A percentile compares a stretch with the other conserved stretches of the same genome.
Conservation (phyloP, 2,888 invertebrate genomes). For the Alentia gelatinosa region DNA sequence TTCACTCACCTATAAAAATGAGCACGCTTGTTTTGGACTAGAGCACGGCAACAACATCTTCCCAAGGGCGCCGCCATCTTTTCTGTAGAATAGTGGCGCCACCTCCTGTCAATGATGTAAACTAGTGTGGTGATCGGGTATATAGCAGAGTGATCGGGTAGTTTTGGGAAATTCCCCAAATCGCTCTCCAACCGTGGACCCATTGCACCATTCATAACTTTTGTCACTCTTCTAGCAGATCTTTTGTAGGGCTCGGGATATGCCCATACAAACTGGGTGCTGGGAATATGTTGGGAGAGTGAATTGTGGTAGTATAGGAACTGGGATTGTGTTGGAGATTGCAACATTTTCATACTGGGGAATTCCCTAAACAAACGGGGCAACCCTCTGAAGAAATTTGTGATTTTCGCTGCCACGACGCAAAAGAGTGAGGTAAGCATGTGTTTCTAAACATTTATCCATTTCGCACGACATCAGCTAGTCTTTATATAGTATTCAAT, state of each 20-base stretch:
- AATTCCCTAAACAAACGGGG: not conserved
- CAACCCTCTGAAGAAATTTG: not conserved
- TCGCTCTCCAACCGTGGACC: no score
- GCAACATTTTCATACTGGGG: not conserved
- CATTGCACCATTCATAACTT: no score
- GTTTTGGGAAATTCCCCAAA: no score
- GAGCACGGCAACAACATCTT: not conserved
- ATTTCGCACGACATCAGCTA: no score
- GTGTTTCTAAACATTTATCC: no score
- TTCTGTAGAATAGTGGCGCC: not conserved
- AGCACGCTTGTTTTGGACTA: not conserved
- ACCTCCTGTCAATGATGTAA: not conserved
- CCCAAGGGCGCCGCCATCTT: constrained; percentile 22
- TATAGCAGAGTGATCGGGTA: no score
- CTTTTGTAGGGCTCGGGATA: no score
- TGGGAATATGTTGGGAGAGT: not conserved
- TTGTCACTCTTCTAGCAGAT: no score
- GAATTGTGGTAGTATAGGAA: not conserved
- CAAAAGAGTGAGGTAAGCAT: not conserved
- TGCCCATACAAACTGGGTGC: no score
- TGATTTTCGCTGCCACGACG: not conserved
- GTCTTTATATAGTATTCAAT: no score
- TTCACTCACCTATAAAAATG: not conserved
- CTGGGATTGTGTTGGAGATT: not conserved
- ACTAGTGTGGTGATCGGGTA: no score